phyloP scores from a whole-genome alignment of 2,113 vertebrate species.

The Merops nubicus region DNA sequence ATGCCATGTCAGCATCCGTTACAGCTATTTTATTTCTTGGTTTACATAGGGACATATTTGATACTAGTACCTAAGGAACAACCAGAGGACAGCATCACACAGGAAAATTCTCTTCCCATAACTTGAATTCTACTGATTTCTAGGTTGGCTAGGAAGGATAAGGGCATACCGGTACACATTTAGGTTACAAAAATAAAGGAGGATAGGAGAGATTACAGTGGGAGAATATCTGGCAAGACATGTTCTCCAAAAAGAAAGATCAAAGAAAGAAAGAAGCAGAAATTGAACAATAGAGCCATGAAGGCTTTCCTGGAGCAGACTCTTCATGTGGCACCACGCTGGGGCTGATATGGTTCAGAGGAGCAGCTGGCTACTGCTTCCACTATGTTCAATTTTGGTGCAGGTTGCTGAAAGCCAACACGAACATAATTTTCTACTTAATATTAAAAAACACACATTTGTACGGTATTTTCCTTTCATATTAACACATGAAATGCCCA shows the following conservation, averaged over 20 bases:
- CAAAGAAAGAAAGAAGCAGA: not conserved
- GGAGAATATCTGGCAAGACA: not conserved
- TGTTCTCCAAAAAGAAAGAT: not conserved
- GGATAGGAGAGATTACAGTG: not conserved
- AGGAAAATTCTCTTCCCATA: not conserved
- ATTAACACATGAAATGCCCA: not conserved
- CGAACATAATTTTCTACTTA: not conserved
- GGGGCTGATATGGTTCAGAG: not conserved
- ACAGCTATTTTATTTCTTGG: not conserved
- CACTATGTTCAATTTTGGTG: not conserved
- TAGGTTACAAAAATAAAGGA: not conserved
- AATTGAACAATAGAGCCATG: not conserved
- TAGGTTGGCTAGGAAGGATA: not conserved
- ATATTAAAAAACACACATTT: not conserved
- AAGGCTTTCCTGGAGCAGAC: not conserved
- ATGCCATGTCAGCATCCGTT: not conserved
- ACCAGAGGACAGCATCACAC: not conserved
- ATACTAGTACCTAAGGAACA: not conserved
- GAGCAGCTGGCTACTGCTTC: not conserved
- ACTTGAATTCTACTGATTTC: not conserved
- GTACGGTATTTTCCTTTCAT: not conserved
- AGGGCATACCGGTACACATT: not conserved
- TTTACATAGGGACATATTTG: not conserved
- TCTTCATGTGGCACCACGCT: not conserved
- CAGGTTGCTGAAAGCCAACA: not conserved